These are phyloP conservation scores for Drepana falcataria DNA, from an alignment of 2,888 invertebrate species.

Conservation along the genomic window DNA sequence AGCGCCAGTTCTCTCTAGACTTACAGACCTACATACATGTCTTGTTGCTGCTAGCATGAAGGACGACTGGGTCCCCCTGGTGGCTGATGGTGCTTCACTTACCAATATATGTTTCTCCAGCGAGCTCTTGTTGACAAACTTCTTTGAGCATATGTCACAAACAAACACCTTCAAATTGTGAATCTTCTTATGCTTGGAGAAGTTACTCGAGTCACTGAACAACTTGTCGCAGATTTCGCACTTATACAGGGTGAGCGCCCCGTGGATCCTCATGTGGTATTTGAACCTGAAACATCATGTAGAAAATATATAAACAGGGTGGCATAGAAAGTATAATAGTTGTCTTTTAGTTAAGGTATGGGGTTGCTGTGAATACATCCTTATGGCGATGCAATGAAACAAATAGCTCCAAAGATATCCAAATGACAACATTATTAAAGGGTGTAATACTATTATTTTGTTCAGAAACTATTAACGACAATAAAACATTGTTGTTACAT, in stretches of 20 bases:
- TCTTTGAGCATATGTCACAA: conserved; percentile 50
- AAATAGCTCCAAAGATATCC: too few relatives aligned
- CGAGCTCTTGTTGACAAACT: conserved; percentile 36
- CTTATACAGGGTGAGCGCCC: conserved; percentile 39
- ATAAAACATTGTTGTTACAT: too few relatives aligned
- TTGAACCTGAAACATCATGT: conserved; percentile 29
- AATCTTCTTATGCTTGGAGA: conserved; percentile 61
- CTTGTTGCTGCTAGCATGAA: not conserved
- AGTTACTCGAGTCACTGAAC: conserved; percentile 63
- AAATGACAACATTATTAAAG: too few relatives aligned
- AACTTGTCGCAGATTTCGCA: conserved; percentile 49
- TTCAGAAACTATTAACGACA: too few relatives aligned
- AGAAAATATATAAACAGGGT: not conserved
- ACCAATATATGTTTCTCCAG: conserved; percentile 48
- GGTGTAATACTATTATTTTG: too few relatives aligned
- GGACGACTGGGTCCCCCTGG: not conserved
- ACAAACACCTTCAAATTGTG: conserved; percentile 38
- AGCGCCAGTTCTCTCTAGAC: too few relatives aligned
- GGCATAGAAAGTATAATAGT: too few relatives aligned
- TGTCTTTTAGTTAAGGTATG: too few relatives aligned
- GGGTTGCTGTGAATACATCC: too few relatives aligned
- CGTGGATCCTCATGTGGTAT: conserved; percentile 55
- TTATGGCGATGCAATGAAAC: too few relatives aligned
- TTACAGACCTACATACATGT: not conserved
- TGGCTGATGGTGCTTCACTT: not conserved